These are phyloP conservation scores for Phortica okadai DNA, from an alignment of 2,888 invertebrate species.

Conservation along the genomic window DNA sequence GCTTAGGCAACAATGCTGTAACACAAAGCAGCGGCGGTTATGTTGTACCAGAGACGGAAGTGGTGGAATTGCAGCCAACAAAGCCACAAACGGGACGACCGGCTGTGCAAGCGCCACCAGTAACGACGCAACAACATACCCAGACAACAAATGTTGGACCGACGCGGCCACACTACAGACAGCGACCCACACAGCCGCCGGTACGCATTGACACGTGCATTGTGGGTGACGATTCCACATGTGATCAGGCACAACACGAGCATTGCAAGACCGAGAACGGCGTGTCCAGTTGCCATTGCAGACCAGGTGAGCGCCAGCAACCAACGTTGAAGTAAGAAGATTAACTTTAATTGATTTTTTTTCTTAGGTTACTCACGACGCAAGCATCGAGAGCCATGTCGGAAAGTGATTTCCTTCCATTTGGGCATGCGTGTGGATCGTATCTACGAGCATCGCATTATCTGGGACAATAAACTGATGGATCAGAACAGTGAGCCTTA, in stretches of 20 bases:
- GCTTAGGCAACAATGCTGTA: conserved; percentile 47
- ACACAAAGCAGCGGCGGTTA: conserved; percentile 81
- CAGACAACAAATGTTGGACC: conserved; percentile 77
- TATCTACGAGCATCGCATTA: conserved; percentile 86
- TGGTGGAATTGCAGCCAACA: conserved; percentile 72
- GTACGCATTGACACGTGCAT: conserved; percentile 93
- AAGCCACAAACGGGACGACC: conserved; percentile 77
- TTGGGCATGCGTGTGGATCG: conserved; percentile 89
- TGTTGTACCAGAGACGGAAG: conserved; percentile 79
- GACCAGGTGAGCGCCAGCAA: conserved; percentile 79
- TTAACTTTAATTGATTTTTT: neutral
- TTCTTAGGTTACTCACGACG: conserved; percentile 80
- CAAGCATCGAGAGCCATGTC: conserved; percentile 86
- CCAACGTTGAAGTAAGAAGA: neutral
- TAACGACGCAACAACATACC: conserved; percentile 69
- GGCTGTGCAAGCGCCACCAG: conserved; percentile 77
- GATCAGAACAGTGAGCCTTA: conserved; percentile 89
- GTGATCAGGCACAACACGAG: conserved; percentile 91
- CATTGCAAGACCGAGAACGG: conserved; percentile 90
- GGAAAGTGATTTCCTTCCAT: conserved; percentile 86
- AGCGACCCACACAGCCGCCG: conserved; percentile 74
- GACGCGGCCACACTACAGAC: conserved; percentile 81
- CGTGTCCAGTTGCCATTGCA: conserved; percentile 92
- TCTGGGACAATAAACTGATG: conserved; percentile 85
- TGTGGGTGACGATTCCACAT: conserved; percentile 93